Evolutionary conservation across 2,113 vertebrate species (phyloP).

Genomic region (Macrotis lagotis): DNA sequence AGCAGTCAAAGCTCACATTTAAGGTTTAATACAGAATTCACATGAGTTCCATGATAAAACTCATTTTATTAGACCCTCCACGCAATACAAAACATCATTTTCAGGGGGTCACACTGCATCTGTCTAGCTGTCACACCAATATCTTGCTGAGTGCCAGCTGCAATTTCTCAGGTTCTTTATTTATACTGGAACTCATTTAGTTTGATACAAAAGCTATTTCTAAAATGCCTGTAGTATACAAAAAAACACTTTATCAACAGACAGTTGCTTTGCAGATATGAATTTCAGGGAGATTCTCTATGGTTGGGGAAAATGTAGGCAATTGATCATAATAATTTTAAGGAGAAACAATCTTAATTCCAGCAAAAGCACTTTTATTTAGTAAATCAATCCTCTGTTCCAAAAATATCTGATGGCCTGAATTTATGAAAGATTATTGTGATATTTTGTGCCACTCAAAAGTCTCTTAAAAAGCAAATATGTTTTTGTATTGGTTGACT

Average conservation of each 20-base stretch:
- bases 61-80: slow-evolving; percentile 67
- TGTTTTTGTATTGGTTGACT: not conserved
- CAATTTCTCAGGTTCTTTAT: slow-evolving; percentile 73
- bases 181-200: slow-evolving; percentile 72
- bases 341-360: slow-evolving; percentile 60
- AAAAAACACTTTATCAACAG: slow-evolving; percentile 59
- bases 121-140: slow-evolving; percentile 62
- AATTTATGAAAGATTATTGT: not conserved
- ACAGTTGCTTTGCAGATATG: slow-evolving; percentile 52
- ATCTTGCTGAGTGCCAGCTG: slow-evolving; percentile 58
- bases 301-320: not conserved
- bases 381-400: not conserved
- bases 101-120: slow-evolving; percentile 32
- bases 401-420: not conserved
- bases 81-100: slow-evolving; percentile 64
- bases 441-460: not conserved
- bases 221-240: slow-evolving; percentile 64
- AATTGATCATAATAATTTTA: too few species aligned
- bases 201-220: slow-evolving; percentile 74
- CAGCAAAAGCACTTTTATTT: slow-evolving; percentile 35
- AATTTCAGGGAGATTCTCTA: slow-evolving; percentile 51
- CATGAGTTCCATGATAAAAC: slow-evolving; percentile 45
- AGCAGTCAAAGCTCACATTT: slow-evolving; percentile 48
- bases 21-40: slow-evolving; percentile 59
- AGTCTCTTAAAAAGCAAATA: slow-evolving; percentile 27